A percentile compares a stretch with the other conserved stretches of the same genome.
Conservation (phyloP, 2,797 vertebrate species). For the Anolis apletophallus region DNA sequence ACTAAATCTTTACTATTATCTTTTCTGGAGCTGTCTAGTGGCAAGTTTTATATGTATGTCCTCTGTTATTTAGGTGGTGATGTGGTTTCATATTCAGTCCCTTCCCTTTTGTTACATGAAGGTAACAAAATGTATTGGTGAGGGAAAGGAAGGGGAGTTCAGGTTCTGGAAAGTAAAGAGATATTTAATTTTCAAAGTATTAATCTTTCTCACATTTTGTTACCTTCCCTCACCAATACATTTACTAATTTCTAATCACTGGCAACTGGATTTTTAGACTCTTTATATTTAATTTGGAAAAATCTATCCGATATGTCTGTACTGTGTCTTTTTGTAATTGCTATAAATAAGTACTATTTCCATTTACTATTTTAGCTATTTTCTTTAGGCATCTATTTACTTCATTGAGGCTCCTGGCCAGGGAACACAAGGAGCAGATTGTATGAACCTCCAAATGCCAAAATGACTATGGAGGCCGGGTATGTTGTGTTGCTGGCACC, state of each 20-base stretch:
- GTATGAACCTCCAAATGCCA: neutral
- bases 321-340: neutral
- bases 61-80: conserved; percentile 7
- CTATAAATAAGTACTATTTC: neutral
- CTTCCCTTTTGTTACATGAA: conserved; percentile 4
- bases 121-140: too few relatives aligned
- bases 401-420: neutral
- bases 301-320: neutral
- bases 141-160: too few relatives aligned
- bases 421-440: neutral
- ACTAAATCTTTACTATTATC: conserved; percentile 1
- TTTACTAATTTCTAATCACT: too few relatives aligned
- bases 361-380: neutral
- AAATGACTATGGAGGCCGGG: neutral
- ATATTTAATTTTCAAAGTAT: too few relatives aligned
- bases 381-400: neutral
- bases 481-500: neutral
- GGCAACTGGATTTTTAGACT: neutral
- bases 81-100: neutral
- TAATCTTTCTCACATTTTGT: too few relatives aligned
- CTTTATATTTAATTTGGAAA: neutral
- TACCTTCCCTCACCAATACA: too few relatives aligned
- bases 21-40: conserved; percentile 38
- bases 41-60: conserved; percentile 37
- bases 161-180: too few relatives aligned